Base-by-base conservation (phyloP, 2,797 vertebrate species). In the Rhinoraja longicauda region DNA sequence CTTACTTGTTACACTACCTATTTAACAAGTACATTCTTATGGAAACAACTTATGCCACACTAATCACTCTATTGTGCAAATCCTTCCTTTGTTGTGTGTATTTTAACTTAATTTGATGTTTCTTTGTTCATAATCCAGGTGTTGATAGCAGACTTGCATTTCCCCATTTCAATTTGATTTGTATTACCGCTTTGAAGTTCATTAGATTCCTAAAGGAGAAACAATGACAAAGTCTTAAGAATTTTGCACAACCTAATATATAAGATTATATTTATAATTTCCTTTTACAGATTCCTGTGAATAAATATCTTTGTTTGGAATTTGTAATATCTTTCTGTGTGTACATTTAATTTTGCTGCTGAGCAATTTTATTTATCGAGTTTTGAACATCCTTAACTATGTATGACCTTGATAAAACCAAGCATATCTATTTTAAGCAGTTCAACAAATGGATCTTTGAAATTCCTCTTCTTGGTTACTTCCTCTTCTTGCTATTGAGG, bases 181-280 rank as follows among this genome's bases (percentile, higher is more conserved):
- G 45, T 29, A 39, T 53, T 70, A 73, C 12, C 13, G 70, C 67
- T 75, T 26, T 92, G 70, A n/a, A 3, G 90, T 75, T 53, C 67
- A 72, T 53, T 24, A 24, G 39, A 92, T 92, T 92, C 70, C 90
- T 92, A 75, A 53, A n/a, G 70, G 70, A 92, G 26, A 92, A 13
- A 75, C 0, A 57, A 92, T 45, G n/a, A 92, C 90, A 75, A 75
- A 45, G 45, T 17, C 24, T 92, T 73, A 92, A 24, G 5, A n/a
- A 73, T n/a, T 45, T 15, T 92, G 64, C 36, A 24, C 57, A 75
- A 73, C 36, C 15, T 29, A 10, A 53, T 10, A 29, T 53, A 75
- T 5, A 36, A 53, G 32, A 13, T 29, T 70, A 24, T 72, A 39
- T 90, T 70, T 84, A n/a, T 86, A 9, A 78, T 53, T 19, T 86